A percentile compares a stretch with the other conserved stretches of the same genome.
Conservation (phyloP, 2,113 vertebrate genomes). For the Spea bombifrons region DNA sequence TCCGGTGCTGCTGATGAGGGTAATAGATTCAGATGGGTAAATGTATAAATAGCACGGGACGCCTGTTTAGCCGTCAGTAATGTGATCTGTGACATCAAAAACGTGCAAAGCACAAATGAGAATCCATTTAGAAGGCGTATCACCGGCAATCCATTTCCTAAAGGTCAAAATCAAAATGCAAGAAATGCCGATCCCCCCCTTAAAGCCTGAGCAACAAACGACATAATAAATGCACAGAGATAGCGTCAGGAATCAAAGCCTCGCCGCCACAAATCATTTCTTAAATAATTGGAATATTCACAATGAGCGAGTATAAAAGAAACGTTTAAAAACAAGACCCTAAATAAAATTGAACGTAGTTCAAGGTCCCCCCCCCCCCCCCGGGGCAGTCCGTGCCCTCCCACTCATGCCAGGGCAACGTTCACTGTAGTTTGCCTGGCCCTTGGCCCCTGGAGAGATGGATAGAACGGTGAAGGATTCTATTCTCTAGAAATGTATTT, state of each 20-base stretch:
- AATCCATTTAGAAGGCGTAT: conserved; percentile 44
- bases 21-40: conserved; percentile 33
- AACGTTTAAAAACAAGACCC: too few relatives aligned
- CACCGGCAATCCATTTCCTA: conserved; percentile 43
- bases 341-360: too few relatives aligned
- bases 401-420: too few relatives aligned
- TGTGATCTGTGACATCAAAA: conserved; percentile 47
- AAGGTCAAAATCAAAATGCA: conserved; percentile 36
- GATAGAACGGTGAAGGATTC: neutral
- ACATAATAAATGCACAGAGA: neutral
- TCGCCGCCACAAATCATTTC: too few relatives aligned
- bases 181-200: conserved; percentile 17
- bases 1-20: conserved; percentile 10
- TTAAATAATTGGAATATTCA: too few relatives aligned
- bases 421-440: too few relatives aligned
- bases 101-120: conserved; percentile 42
- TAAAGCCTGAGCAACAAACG: neutral
- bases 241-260: neutral
- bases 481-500: conserved; percentile 8
- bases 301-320: too few relatives aligned
- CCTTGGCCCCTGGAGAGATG: neutral
- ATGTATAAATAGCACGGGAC: conserved; percentile 34
- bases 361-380: too few relatives aligned
- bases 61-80: conserved; percentile 41
- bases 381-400: too few relatives aligned